Conservation (phyloP, 2,888 invertebrate genomes). For the Drosophila flavopinicola region DNA sequence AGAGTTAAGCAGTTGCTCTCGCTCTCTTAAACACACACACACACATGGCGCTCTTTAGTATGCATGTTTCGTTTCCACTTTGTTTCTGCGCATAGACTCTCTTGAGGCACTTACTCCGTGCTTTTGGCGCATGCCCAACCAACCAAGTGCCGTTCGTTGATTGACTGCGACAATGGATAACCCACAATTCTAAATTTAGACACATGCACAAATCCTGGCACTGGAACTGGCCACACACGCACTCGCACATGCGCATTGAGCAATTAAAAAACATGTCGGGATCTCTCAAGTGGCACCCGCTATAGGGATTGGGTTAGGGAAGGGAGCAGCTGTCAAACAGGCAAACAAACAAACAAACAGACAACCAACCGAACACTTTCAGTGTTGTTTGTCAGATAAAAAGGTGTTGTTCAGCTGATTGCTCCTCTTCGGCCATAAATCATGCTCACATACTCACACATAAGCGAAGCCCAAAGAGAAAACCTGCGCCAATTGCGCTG, state of each 20-base stretch:
- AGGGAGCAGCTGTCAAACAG: constrained; percentile 39
- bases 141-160: constrained; percentile 39
- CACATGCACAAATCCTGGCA: constrained; percentile 15
- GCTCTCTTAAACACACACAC: constrained; percentile 28
- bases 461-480: constrained; percentile 2
- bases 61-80: constrained; percentile 50
- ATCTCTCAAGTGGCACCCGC: constrained; percentile 35
- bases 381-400: constrained; percentile 52
- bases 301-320: constrained; percentile 31
- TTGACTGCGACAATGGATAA: constrained; percentile 37
- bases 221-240: too few relatives aligned
- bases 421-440: constrained; percentile 28
- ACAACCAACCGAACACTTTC: constrained; percentile 42
- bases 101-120: constrained; percentile 16
- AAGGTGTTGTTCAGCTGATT: constrained; percentile 50
- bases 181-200: constrained; percentile 42
- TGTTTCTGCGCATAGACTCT: constrained; percentile 36
- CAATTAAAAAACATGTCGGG: constrained; percentile 53
- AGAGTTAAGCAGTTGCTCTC: constrained; percentile 9
- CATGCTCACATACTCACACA: constrained; percentile 25
- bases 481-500: constrained; percentile 39
- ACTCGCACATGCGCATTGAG: constrained; percentile 38
- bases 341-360: constrained; percentile 21
- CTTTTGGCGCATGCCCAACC: constrained; percentile 32
- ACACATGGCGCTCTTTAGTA: constrained; percentile 1